Conservation (phyloP, 2,888 invertebrate species). For the Pollenia angustigena region DNA sequence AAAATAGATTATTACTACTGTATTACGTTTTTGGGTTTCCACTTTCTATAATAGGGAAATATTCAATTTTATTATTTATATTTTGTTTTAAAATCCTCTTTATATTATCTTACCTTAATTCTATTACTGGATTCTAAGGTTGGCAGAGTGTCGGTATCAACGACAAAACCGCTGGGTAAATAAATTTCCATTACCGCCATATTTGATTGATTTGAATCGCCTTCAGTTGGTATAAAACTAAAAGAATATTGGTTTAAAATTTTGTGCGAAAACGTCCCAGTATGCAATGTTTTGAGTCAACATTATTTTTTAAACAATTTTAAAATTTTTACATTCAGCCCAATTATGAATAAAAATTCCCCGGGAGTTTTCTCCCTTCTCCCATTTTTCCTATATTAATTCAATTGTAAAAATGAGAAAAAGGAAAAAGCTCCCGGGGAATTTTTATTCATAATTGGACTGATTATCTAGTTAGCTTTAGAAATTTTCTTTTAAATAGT, state of each 20-base stretch:
- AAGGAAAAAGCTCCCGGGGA: too few species aligned
- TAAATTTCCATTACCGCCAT: conserved; percentile 96
- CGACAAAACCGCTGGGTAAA: conserved; percentile 95
- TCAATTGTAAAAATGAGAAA: too few species aligned
- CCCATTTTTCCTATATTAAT: too few species aligned
- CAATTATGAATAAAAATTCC: too few species aligned
- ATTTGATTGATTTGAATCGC: conserved; percentile 86
- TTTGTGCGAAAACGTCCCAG: too few species aligned
- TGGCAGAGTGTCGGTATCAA: conserved; percentile 91
- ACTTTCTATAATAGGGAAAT: conserved; percentile 84
- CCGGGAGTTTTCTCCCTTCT: too few species aligned
- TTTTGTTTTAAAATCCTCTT: background rate
- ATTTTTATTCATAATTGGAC: too few species aligned
- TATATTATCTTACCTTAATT: conserved; percentile 78
- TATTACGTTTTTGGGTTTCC: conserved; percentile 88
- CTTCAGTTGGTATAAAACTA: conserved; percentile 81
- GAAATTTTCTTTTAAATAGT: too few species aligned
- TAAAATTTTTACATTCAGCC: too few species aligned
- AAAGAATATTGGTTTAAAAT: background rate
- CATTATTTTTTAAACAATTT: too few species aligned
- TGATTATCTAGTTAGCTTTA: too few species aligned
- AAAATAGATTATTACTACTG: conserved; percentile 89
- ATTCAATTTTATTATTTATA: background rate
- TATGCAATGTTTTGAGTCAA: too few species aligned
- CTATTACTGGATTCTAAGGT: conserved; percentile 86